phyloP scores from a whole-genome alignment of 2,797 vertebrate genomes.

The Hoplostethus atlanticus region DNA sequence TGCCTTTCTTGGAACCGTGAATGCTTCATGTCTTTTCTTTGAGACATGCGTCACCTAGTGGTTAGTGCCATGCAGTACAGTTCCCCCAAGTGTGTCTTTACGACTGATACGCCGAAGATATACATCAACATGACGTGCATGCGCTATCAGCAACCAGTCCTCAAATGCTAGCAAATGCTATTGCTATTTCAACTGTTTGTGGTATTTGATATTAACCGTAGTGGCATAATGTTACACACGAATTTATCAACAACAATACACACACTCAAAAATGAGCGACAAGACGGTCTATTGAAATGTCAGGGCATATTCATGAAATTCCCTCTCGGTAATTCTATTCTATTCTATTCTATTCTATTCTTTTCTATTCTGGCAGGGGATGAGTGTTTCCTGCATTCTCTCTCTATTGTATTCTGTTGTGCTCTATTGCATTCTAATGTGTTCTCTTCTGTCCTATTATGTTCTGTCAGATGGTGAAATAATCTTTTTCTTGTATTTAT shows the following conservation, averaged over 20 bases:
- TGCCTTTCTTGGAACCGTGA: neutral
- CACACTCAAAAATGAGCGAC: no score
- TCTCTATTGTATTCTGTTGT: neutral
- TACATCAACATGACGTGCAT: neutral
- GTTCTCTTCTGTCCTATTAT: neutral
- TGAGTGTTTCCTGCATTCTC: neutral
- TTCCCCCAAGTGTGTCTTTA: neutral
- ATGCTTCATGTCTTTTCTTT: constrained; percentile 34
- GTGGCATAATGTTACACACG: neutral
- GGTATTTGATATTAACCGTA: no score
- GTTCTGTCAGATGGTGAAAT: neutral
- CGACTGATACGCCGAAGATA: neutral
- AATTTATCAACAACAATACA: neutral
- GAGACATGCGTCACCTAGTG: constrained; percentile 65
- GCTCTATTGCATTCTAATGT: neutral
- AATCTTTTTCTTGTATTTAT: neutral
- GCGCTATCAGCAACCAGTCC: neutral
- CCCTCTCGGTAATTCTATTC: neutral
- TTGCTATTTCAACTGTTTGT: no score
- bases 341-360: neutral
- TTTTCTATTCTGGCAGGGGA: neutral
- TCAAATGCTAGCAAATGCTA: neutral
- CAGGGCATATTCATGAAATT: no score
- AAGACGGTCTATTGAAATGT: no score
- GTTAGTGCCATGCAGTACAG: constrained; percentile 18